A percentile compares a stretch with the other conserved stretches of the same genome.
These are phyloP conservation scores for Boloria euphrosyne DNA, from an alignment of 2,888 invertebrate species.

Conservation along the genomic window DNA sequence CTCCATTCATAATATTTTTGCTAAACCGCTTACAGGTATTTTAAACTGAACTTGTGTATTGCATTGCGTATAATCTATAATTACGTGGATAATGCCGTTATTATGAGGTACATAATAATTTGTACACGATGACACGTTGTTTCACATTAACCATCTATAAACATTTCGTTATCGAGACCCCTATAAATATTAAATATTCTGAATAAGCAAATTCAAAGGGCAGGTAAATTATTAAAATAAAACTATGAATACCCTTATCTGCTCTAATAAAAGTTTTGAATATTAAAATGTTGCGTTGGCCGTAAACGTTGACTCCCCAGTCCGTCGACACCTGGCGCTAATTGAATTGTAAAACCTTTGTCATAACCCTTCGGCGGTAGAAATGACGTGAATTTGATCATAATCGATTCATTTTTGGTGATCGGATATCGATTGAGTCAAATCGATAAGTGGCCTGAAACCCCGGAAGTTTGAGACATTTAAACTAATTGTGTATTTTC, in stretches of 20 bases:
- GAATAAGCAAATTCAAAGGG: constrained; percentile 45
- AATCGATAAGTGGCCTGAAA: constrained; percentile 40
- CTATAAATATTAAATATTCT: constrained; percentile 43
- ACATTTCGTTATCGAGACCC: constrained; percentile 44
- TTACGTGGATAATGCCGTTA: constrained; percentile 34
- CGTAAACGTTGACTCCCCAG: constrained; percentile 59
- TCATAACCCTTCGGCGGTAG: constrained; percentile 75
- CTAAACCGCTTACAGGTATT: constrained; percentile 17
- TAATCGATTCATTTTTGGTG: constrained; percentile 67
- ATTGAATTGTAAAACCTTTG: constrained; percentile 80
- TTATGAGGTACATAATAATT: constrained; percentile 36
- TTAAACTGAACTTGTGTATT: constrained; percentile 25
- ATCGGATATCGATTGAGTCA: constrained; percentile 55
- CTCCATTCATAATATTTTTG: constrained; percentile 21
- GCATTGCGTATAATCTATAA: constrained; percentile 38
- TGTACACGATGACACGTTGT: constrained; percentile 38
- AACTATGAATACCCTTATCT: constrained; percentile 62
- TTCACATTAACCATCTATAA: constrained; percentile 42
- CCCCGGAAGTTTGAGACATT: constrained; percentile 13
- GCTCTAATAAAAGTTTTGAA: constrained; percentile 62
- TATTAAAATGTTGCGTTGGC: constrained; percentile 60
- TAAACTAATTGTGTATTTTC: neutral
- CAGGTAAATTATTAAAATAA: constrained; percentile 50
- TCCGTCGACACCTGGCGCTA: constrained; percentile 72
- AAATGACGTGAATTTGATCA: constrained; percentile 72